Percentiles rank a stretch among this genome's conserved stretches.
phyloP scores from a whole-genome alignment of 2,888 invertebrate genomes.

The Pristionchus japonicus region DNA sequence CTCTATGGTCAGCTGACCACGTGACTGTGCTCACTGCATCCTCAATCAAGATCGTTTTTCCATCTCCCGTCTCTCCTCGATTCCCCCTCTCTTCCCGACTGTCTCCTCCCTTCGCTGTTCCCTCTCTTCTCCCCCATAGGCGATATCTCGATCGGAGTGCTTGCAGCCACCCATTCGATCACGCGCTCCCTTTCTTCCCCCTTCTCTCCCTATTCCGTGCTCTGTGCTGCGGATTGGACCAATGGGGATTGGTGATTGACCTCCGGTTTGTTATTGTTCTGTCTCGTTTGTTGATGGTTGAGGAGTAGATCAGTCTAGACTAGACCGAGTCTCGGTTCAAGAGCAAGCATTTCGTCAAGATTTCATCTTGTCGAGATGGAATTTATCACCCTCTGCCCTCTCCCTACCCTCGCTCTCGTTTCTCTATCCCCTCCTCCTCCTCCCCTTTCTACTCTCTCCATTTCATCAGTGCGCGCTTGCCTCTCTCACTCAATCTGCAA shows the following conservation, averaged over 20 bases:
- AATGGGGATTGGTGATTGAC: background rate
- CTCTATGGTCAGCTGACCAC: slow-evolving; percentile 23
- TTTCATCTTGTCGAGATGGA: slow-evolving; percentile 19
- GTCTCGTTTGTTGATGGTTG: background rate
- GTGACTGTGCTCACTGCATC: slow-evolving; percentile 3
- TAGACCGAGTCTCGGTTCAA: background rate
- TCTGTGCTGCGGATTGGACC: background rate
- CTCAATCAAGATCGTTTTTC: slow-evolving; percentile 14
- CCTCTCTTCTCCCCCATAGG: background rate
- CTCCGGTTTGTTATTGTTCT: background rate
- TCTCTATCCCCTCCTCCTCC: background rate
- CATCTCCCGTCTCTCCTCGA: background rate
- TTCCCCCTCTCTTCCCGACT: background rate
- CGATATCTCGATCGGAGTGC: background rate
- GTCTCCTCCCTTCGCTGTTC: background rate
- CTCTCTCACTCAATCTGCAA: background rate
- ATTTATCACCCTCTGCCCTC: slow-evolving; percentile 4
- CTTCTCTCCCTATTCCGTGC: background rate
- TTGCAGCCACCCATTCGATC: slow-evolving; percentile 8
- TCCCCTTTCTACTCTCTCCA: background rate
- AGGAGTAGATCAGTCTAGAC: background rate
- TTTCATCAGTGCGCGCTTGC: slow-evolving; percentile 17
- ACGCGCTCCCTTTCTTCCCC: background rate
- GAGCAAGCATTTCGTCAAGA: slow-evolving; percentile 16
- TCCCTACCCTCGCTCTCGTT: background rate